Percentiles rank a stretch among this genome's conserved stretches.
Evolutionary conservation across 2,113 vertebrate genomes (phyloP).

Genomic region (Rhinoderma darwinii): DNA sequence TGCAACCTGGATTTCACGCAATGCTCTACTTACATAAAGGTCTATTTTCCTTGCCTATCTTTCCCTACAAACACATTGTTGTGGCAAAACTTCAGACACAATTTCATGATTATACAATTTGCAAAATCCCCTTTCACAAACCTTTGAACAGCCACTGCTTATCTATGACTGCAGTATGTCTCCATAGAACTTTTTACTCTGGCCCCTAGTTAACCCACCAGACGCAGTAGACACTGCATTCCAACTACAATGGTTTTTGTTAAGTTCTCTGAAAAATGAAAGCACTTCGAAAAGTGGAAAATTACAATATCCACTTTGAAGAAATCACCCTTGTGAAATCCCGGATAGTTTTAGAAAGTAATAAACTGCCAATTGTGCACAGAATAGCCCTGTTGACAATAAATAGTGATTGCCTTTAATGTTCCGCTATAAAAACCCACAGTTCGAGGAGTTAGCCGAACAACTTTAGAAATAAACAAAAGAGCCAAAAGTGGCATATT

Average conservation of each 20-base stretch:
- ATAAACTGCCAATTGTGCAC: constrained; percentile 36
- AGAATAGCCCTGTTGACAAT: constrained; percentile 44
- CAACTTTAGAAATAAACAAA: constrained; percentile 57
- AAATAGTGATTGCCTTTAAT: constrained; percentile 52
- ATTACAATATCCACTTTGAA: constrained; percentile 15
- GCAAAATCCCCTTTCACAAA: background rate
- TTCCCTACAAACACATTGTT: background rate
- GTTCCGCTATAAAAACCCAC: constrained; percentile 48
- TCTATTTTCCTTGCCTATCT: background rate
- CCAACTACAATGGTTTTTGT: background rate
- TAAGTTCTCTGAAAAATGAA: background rate
- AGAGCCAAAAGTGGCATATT: constrained; percentile 51
- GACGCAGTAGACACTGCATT: background rate
- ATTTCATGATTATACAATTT: background rate
- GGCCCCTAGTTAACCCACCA: background rate
- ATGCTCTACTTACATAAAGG: background rate
- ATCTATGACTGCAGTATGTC: constrained; percentile 9
- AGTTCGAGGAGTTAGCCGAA: constrained; percentile 43
- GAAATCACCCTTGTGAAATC: constrained; percentile 26
- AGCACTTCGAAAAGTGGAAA: constrained; percentile 20
- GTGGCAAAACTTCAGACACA: background rate
- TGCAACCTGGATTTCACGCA: background rate
- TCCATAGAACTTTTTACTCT: background rate
- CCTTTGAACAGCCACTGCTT: background rate
- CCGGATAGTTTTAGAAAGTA: constrained; percentile 35